Conservation (phyloP, 2,113 vertebrate species). For the Ellobius talpinus region DNA sequence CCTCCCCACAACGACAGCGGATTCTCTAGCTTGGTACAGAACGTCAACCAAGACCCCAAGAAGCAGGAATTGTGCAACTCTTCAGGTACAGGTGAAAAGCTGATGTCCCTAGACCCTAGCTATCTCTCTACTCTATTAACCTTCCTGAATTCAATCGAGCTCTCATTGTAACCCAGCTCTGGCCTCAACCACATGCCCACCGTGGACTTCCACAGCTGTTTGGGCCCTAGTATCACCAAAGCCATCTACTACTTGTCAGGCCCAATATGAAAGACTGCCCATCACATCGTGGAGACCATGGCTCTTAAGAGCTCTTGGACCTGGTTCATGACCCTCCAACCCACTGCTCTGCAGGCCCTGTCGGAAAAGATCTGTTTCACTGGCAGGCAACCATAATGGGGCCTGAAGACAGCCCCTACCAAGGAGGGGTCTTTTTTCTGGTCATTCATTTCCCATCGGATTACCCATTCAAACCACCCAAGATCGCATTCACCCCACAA, state of each 20-base stretch:
- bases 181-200: too few species aligned
- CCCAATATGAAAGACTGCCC: neutral
- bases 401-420: neutral
- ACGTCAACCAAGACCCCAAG: neutral
- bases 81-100: neutral
- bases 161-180: too few species aligned
- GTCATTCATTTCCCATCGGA: neutral
- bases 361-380: neutral
- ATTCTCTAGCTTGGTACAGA: neutral
- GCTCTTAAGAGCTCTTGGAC: neutral
- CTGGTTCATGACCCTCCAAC: neutral
- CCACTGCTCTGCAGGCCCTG: neutral
- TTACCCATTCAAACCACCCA: constrained; percentile 11
- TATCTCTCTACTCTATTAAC: fast-evolving
- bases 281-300: neutral
- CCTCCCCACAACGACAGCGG: neutral
- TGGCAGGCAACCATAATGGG: neutral
- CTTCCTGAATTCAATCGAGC: fast-evolving
- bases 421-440: neutral
- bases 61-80: neutral
- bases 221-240: neutral
- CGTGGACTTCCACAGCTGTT: fast-evolving
- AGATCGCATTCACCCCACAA: neutral
- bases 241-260: neutral
- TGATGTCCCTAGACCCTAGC: neutral